Evolutionary conservation across 2,888 invertebrate species (phyloP), one percentile per base, ranked within the genome.

Genomic region (Drosophila borborema): DNA sequence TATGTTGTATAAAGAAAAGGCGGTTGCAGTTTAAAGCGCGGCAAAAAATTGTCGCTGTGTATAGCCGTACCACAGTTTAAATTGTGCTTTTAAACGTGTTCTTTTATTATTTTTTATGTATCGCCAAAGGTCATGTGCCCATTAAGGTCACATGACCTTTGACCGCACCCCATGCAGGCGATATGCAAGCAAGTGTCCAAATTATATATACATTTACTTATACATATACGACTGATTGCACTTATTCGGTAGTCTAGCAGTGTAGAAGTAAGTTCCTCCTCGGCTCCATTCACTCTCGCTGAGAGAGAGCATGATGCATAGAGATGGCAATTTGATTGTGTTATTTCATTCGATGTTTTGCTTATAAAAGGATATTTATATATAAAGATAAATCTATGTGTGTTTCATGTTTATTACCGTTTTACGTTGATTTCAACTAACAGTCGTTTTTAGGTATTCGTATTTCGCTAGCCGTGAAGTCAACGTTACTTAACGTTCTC

Each of bases 401-500:
- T 38, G 23, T 38, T 23, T 41, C 28, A 40, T 18, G 16, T 55
- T 45, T 38, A 40, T 48, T 55, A 38, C 12, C 23, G 1, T 34
- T 36, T 48, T 36, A 12, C 28, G 20, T 55, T 46, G 10, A 51
- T 31, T 58, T 40, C 54, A 54, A 62, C n/a, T 48, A 48, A 49
- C n/a, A 43, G 38, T 23, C 40, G 23, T 40, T 36, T 10, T 36
- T 10, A 40, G 34, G 12, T 34, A 49, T 48, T 61, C 10, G 10
- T 49, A 49, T 49, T 49, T 49, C 49, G 59, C 43, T 56, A 64
- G 76, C 74, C 73, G 66, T 68, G 64, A 71, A 76, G 70, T 70
- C 79, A 68, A 79, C 72, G 72, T 76, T 77, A 65, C 65, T 51
- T 55, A 70, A 77, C 67, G 74, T 77, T 77, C 59, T 77, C 72